phyloP scores from a whole-genome alignment of 1,140 invertebrate species.

The Drosophila virilis region DNA sequence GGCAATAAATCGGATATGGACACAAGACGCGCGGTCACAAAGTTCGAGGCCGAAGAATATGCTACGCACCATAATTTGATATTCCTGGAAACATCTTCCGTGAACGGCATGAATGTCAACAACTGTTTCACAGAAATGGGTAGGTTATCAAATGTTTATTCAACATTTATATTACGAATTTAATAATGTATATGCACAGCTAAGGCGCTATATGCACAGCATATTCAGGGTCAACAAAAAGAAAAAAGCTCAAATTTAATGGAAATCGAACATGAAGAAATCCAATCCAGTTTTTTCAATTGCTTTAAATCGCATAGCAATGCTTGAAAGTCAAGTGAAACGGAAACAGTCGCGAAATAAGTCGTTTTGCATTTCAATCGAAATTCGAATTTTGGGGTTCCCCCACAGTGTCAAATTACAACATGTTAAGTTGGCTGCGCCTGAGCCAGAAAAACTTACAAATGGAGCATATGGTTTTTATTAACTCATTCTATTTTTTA shows the following conservation, averaged over 20 bases:
- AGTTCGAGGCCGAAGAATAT: constrained; percentile 31
- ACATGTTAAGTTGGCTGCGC: constrained; percentile 1
- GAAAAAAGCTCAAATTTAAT: neutral
- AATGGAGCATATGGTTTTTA: constrained; percentile 16
- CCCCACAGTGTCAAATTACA: too few relatives aligned
- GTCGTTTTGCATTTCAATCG: too few relatives aligned
- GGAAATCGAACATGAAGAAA: neutral
- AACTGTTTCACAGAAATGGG: constrained; percentile 37
- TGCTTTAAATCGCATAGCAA: too few relatives aligned
- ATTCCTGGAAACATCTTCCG: constrained; percentile 48
- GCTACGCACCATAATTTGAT: constrained; percentile 19
- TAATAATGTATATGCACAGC: constrained; percentile 13
- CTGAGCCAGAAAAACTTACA: too few relatives aligned
- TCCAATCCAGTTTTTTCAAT: neutral
- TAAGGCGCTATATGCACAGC: neutral
- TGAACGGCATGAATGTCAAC: constrained; percentile 20
- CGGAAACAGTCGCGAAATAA: too few relatives aligned
- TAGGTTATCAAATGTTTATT: constrained; percentile 7
- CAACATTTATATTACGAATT: neutral
- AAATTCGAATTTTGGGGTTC: too few relatives aligned
- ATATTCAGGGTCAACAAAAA: neutral
- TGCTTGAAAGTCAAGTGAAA: too few relatives aligned
- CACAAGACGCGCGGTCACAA: constrained; percentile 4
- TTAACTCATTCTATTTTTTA: constrained; percentile 76
- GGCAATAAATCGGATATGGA: constrained; percentile 46